Evolutionary conservation across 2,888 invertebrate genomes (phyloP).

Genomic region (Napeogenes inachia): DNA sequence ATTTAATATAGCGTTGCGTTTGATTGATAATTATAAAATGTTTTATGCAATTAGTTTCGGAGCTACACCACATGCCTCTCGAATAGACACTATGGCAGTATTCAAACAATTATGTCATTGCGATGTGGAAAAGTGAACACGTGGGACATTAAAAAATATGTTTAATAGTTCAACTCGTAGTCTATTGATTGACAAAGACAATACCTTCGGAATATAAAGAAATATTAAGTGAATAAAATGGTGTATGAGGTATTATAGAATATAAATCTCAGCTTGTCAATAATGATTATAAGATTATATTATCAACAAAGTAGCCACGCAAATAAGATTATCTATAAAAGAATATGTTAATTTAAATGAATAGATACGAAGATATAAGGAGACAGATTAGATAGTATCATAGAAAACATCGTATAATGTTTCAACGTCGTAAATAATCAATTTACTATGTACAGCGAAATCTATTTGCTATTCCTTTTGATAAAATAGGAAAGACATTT

Average conservation of each 20-base stretch:
- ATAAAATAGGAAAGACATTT: conserved; percentile 39
- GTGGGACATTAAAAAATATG: conserved; percentile 35
- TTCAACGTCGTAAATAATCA: conserved; percentile 27
- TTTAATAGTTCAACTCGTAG: conserved; percentile 69
- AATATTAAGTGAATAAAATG: too few species aligned
- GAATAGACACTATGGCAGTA: conserved; percentile 38
- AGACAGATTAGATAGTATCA: conserved; percentile 35
- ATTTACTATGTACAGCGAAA: conserved; percentile 32
- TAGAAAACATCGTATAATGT: conserved; percentile 24
- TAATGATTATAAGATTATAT: too few species aligned
- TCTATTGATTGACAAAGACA: conserved; percentile 63
- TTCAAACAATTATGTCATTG: conserved; percentile 26
- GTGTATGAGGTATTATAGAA: too few species aligned
- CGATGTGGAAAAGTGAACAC: too few species aligned
- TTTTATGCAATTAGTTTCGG: conserved; percentile 37
- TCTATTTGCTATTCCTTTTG: conserved; percentile 36
- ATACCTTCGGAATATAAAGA: too few species aligned
- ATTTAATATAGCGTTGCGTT: conserved; percentile 36
- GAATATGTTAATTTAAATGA: too few species aligned
- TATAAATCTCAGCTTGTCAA: too few species aligned
- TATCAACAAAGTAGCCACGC: too few species aligned
- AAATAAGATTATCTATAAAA: too few species aligned
- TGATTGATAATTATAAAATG: conserved; percentile 57
- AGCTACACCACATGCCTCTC: conserved; percentile 39
- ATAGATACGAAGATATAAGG: background rate